phyloP scores from a whole-genome alignment of 2,113 vertebrate species.

The Oncorhynchus clarkii region DNA sequence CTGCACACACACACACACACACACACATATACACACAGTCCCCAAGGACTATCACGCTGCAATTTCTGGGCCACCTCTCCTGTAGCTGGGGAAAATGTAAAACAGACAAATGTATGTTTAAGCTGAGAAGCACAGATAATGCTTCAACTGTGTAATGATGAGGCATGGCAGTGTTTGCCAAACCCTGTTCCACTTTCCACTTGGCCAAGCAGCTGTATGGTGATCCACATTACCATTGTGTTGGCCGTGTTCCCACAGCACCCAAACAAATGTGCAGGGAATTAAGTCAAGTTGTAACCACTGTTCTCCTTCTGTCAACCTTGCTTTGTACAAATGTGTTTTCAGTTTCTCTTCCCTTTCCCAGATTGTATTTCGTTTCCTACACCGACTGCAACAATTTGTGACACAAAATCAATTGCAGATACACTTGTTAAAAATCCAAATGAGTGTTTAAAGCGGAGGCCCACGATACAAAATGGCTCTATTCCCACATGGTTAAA shows the following conservation, averaged over 20 bases:
- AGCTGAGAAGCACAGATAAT: slow-evolving; percentile 34
- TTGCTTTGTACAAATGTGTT: slow-evolving; percentile 38
- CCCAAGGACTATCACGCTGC: slow-evolving; percentile 29
- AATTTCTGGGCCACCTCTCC: slow-evolving; percentile 36
- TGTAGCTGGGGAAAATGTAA: slow-evolving; percentile 29
- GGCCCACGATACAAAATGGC: slow-evolving; percentile 20
- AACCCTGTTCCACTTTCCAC: slow-evolving; percentile 41
- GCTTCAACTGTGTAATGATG: slow-evolving; percentile 31
- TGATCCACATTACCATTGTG: slow-evolving; percentile 29
- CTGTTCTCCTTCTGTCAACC: slow-evolving; percentile 18
- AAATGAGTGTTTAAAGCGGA: slow-evolving; percentile 46
- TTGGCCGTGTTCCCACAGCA: slow-evolving; percentile 27
- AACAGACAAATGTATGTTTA: slow-evolving; percentile 36
- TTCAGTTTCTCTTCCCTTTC: not conserved
- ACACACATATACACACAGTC: not conserved
- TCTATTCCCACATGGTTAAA: slow-evolving; percentile 44
- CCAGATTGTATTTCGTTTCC: not conserved
- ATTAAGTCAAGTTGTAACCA: slow-evolving; percentile 30
- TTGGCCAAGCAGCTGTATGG: slow-evolving; percentile 32
- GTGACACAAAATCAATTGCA: slow-evolving; percentile 50
- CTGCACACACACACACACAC: slow-evolving; percentile 14
- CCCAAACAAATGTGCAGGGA: slow-evolving; percentile 13
- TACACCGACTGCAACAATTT: slow-evolving; percentile 26
- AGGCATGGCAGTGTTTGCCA: slow-evolving; percentile 8
- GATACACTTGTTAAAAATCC: slow-evolving; percentile 41